phyloP scores from a whole-genome alignment of 2,888 invertebrate genomes.

The Leucozona laternaria region DNA sequence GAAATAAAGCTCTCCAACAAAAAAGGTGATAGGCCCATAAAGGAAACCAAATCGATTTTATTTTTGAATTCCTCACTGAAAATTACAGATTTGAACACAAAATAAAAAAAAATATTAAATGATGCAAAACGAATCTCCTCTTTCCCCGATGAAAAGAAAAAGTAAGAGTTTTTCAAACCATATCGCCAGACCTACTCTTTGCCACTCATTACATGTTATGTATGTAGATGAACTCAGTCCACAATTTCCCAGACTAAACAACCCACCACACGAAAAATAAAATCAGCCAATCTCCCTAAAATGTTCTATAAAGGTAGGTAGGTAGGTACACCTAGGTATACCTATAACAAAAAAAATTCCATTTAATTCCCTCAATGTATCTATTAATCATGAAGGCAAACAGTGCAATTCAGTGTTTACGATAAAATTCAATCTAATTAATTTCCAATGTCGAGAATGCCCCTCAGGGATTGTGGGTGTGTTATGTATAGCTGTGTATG shows the following conservation, averaged over 20 bases:
- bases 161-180: background rate
- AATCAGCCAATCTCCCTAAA: background rate
- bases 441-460: constrained; percentile 66
- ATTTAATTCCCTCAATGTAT: constrained; percentile 60
- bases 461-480: constrained; percentile 28
- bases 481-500: background rate
- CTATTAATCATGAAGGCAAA: constrained; percentile 66
- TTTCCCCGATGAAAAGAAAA: no score
- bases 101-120: no score
- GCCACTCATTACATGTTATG: background rate
- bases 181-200: background rate
- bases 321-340: background rate
- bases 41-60: no score
- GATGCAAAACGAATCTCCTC: no score
- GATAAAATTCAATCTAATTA: constrained; percentile 73
- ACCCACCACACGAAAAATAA: background rate
- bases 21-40: no score
- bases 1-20: no score
- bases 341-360: constrained; percentile 48
- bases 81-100: no score
- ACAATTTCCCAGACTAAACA: constrained; percentile 8
- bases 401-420: constrained; percentile 40
- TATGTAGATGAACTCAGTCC: background rate
- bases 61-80: no score
- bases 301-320: background rate